Percentiles rank a stretch among this genome's conserved stretches.
Evolutionary conservation across 1,140 invertebrate genomes (phyloP).

Genomic region (Macrostomum lignano): DNA sequence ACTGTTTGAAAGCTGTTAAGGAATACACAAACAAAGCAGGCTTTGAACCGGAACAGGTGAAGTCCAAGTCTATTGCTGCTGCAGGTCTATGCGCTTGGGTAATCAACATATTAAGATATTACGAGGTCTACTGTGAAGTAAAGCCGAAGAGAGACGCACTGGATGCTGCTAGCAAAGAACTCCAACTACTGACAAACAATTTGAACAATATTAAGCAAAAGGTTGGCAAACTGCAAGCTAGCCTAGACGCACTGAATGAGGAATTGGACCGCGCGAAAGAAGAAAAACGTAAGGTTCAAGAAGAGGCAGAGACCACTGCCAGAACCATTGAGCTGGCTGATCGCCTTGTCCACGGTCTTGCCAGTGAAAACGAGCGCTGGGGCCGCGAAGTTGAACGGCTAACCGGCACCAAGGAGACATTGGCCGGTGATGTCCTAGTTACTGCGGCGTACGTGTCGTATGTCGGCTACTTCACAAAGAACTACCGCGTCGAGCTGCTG

Average conservation of each 20-base stretch:
- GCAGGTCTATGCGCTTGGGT: conserved; percentile 76
- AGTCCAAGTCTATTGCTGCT: conserved; percentile 57
- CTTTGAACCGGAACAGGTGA: conserved; percentile 61
- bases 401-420: conserved; percentile 50
- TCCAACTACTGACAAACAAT: conserved; percentile 59
- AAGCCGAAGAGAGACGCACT: conserved; percentile 71
- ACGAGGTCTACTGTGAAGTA: conserved; percentile 75
- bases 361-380: conserved; percentile 80
- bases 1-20: conserved; percentile 64
- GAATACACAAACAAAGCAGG: conserved; percentile 52
- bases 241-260: conserved; percentile 45
- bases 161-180: conserved; percentile 63
- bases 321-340: conserved; percentile 68
- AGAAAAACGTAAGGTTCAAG: conserved; percentile 45
- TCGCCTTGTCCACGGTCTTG: conserved; percentile 61
- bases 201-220: conserved; percentile 48
- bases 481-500: conserved; percentile 54
- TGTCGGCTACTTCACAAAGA: conserved; percentile 75
- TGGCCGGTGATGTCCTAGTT: conserved; percentile 70
- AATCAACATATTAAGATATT: conserved; percentile 64
- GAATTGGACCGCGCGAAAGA: conserved; percentile 54
- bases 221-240: conserved; percentile 54
- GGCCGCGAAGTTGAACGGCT: conserved; percentile 66
- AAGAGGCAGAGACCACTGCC: conserved; percentile 24
- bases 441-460: conserved; percentile 83